Evolutionary conservation across 2,888 invertebrate species (phyloP).

Genomic region (Germaria angustata): DNA sequence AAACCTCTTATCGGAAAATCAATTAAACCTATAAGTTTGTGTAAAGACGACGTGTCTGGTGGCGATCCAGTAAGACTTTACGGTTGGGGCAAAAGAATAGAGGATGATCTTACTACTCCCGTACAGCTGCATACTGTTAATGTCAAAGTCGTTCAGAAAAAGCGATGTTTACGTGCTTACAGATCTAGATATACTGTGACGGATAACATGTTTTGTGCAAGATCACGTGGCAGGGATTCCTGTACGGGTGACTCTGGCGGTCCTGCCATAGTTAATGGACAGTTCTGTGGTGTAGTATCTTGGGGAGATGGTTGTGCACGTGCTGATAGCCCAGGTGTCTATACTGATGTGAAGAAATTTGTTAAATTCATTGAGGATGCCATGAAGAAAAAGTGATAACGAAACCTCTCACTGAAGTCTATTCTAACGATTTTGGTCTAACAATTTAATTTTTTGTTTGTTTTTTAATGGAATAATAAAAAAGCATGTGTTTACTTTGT

Average conservation of each 20-base stretch:
- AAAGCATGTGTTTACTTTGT: too few species aligned
- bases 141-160: slow-evolving; percentile 8
- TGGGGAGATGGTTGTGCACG: slow-evolving; percentile 69
- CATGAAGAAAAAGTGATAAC: neutral
- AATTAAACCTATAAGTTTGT: slow-evolving; percentile 50
- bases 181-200: slow-evolving; percentile 11
- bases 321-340: slow-evolving; percentile 87
- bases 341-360: slow-evolving; percentile 73
- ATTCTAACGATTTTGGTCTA: too few species aligned
- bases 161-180: neutral
- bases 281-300: slow-evolving; percentile 84
- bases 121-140: slow-evolving; percentile 36
- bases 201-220: slow-evolving; percentile 69
- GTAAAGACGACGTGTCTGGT: neutral
- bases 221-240: slow-evolving; percentile 62
- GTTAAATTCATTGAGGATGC: slow-evolving; percentile 12
- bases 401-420: too few species aligned
- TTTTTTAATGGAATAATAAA: too few species aligned
- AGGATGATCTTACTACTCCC: neutral
- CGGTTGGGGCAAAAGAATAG: slow-evolving; percentile 68
- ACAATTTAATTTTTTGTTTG: too few species aligned
- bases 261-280: slow-evolving; percentile 59
- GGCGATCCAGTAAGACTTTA: slow-evolving; percentile 53
- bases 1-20: slow-evolving; percentile 31
- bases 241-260: slow-evolving; percentile 70